A percentile compares a stretch with the other conserved stretches of the same genome.
These are phyloP conservation scores for Apis mellifera DNA, from an alignment of 1,140 invertebrate genomes.

Conservation along the genomic window Amel_HAv3.1 CM009945.2:8191501-8192000, in stretches of 20 bases:
- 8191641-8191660: slow-evolving; percentile 4
- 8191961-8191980: too few relatives aligned
- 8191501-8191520: not conserved
- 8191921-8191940: too few relatives aligned
- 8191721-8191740: slow-evolving; percentile 20
- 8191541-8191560: not conserved
- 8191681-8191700: not conserved
- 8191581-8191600: too few relatives aligned
- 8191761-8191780: slow-evolving; percentile 54
- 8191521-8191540: too few relatives aligned
- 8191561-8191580: too few relatives aligned
- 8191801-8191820: slow-evolving; percentile 42
- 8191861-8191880: not conserved
- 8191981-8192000: too few relatives aligned
- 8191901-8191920: not conserved
- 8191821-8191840: slow-evolving; percentile 5
- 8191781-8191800: slow-evolving; percentile 9
- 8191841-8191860: too few relatives aligned
- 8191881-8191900: slow-evolving; percentile 2
- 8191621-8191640: slow-evolving; percentile 26
- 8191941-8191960: too few relatives aligned
- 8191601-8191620: too few relatives aligned
- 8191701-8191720: slow-evolving; percentile 6
- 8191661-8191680: too few relatives aligned
- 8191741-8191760: slow-evolving; percentile 67